Evolutionary conservation across 2,113 vertebrate species (phyloP).

Genomic region (Grantiella picta): DNA sequence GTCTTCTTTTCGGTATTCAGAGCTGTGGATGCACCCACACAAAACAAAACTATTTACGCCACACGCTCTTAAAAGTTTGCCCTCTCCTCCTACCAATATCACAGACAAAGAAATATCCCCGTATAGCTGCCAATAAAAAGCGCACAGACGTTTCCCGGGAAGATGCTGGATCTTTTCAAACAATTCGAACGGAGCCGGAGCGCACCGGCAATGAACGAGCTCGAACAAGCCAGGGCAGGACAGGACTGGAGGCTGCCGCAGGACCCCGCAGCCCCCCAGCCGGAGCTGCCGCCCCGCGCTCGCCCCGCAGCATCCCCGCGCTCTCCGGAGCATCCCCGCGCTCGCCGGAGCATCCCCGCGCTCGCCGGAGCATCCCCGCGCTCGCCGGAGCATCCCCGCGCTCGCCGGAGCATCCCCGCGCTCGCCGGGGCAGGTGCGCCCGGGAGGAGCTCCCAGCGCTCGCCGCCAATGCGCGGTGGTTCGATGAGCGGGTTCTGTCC

Average conservation of each 20-base stretch:
- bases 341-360: not conserved
- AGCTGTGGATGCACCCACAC: not conserved
- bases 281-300: not conserved
- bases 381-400: not conserved
- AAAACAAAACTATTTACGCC: not conserved
- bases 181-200: accelerated
- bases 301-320: not conserved
- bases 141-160: accelerated
- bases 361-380: not conserved
- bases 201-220: accelerated
- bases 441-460: not conserved
- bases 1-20: not conserved
- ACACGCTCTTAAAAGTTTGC: not conserved
- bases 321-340: not conserved
- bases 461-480: too few relatives aligned
- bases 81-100: not conserved
- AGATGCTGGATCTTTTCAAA: not conserved
- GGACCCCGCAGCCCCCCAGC: not conserved
- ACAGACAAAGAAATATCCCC: not conserved
- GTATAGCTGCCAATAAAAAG: not conserved
- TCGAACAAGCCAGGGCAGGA: accelerated
- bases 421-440: not conserved
- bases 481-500: accelerated
- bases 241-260: accelerated
- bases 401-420: not conserved